Evolutionary conservation across 1,140 invertebrate species (phyloP), one percentile per base, ranked within the genome.

Genomic region (Zeugodacus cucurbitae): DNA sequence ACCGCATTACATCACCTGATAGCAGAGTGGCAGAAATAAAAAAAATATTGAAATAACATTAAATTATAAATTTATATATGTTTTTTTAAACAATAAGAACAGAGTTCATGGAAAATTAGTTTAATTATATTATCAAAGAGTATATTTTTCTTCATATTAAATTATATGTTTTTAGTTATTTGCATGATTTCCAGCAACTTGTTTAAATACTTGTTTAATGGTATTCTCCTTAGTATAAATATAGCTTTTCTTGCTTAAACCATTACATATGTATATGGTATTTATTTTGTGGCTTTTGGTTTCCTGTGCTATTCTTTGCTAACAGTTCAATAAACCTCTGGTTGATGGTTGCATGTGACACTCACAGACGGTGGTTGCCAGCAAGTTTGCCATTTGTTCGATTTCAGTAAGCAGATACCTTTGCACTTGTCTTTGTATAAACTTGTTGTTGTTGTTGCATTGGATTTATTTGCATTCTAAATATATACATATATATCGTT

Each of bases 301-400:
- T 74, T 17, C 74, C 74, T 82, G 74, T 26, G 8, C 74, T 41
- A 82, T 82, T 82, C 74, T 82, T 54, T 3, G n/a, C 41, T 29
- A 48, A 54, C 26, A 82, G 74, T 54, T 82, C 74, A 82, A 82
- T 54, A 82, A 82, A 82, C 74, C 44, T 82, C 7, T 29, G n/a
- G 74, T 17, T 82, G 74, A 82, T 29, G n/a, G 74, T 17, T 82
- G 74, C 48, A 82, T 82, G 74, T 54, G 74, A 82, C 74, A 82
- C 74, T 54, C 74, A 48, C 74, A 17, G 6, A 34, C 37, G 37
- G 22, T 48, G 22, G 58, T 26, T 26, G 41, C 74, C 22, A 41
- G n/a, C 41, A 48, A 29, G 74, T 67, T 32, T 32, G 3, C 17
- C n/a, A 74, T 7, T 82, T 82, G 37, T 48, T 82, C 34, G 7